Conservation (phyloP, 1,140 invertebrate genomes). For the Drosophila pseudoobscura region DNA sequence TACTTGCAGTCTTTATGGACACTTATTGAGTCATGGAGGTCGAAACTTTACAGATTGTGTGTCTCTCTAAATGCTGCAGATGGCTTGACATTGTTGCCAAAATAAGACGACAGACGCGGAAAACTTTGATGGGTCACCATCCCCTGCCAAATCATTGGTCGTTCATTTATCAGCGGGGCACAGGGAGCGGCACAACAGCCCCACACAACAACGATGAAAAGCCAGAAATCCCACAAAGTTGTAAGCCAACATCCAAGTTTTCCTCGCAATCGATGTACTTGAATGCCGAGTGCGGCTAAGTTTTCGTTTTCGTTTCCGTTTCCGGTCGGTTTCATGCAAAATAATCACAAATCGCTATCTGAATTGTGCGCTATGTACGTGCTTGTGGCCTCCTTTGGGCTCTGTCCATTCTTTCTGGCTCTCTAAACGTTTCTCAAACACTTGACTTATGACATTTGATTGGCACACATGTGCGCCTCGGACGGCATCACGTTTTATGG, state of each 20-base stretch:
- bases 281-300: neutral
- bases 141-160: slow-evolving; percentile 33
- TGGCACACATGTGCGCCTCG: slow-evolving; percentile 33
- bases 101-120: slow-evolving; percentile 10
- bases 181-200: slow-evolving; percentile 7
- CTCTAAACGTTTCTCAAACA: neutral
- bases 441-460: slow-evolving; percentile 58
- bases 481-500: slow-evolving; percentile 50
- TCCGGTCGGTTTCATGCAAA: slow-evolving; percentile 63
- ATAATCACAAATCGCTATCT: slow-evolving; percentile 64
- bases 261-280: slow-evolving; percentile 14
- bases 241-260: slow-evolving; percentile 16
- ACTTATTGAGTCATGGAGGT: too few species aligned
- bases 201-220: neutral
- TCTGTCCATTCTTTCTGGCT: slow-evolving; percentile 3
- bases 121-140: slow-evolving; percentile 16
- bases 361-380: slow-evolving; percentile 59
- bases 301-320: slow-evolving; percentile 40
- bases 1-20: too few species aligned
- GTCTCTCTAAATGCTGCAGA: slow-evolving; percentile 10
- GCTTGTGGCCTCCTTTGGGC: slow-evolving; percentile 25
- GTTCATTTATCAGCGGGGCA: slow-evolving; percentile 36
- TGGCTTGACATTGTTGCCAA: slow-evolving; percentile 41
- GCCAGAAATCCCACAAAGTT: slow-evolving; percentile 28
- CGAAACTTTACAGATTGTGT: too few species aligned